Conservation (phyloP, 2,113 vertebrate genomes). For the Microcebus jonahi region DNA sequence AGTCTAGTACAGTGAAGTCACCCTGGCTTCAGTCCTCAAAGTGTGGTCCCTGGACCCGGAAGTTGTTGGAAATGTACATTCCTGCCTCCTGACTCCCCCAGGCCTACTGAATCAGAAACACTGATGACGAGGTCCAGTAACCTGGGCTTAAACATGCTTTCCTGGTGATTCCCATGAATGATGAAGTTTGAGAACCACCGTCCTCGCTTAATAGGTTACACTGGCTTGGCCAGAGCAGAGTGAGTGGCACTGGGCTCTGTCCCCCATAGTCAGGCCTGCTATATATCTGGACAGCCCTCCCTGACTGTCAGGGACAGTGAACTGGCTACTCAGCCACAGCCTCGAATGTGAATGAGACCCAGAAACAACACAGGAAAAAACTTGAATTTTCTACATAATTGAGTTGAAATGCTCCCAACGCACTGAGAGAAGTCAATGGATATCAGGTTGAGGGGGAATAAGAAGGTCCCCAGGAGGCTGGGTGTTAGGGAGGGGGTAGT, state of each 20-base stretch:
- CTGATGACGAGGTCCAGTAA: background rate
- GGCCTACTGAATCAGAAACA: background rate
- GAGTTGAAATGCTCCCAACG: background rate
- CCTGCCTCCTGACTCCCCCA: background rate
- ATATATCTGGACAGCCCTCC: background rate
- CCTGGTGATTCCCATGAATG: background rate
- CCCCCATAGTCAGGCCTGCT: too few species aligned
- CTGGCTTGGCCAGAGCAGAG: background rate
- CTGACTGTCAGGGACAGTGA: background rate
- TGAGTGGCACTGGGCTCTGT: accelerated
- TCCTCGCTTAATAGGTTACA: too few species aligned
- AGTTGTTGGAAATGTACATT: background rate
- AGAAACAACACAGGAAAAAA: background rate
- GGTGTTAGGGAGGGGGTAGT: accelerated
- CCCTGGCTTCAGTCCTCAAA: background rate
- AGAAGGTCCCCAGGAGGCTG: background rate
- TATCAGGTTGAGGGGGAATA: too few species aligned
- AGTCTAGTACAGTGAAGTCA: background rate
- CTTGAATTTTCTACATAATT: background rate
- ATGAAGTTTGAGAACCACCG: background rate
- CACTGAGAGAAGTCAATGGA: background rate
- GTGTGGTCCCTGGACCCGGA: background rate
- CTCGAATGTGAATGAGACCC: background rate
- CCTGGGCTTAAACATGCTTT: background rate
- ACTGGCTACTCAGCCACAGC: background rate